Conservation (phyloP, 2,113 vertebrate species). For the Donacobius atricapilla region DNA sequence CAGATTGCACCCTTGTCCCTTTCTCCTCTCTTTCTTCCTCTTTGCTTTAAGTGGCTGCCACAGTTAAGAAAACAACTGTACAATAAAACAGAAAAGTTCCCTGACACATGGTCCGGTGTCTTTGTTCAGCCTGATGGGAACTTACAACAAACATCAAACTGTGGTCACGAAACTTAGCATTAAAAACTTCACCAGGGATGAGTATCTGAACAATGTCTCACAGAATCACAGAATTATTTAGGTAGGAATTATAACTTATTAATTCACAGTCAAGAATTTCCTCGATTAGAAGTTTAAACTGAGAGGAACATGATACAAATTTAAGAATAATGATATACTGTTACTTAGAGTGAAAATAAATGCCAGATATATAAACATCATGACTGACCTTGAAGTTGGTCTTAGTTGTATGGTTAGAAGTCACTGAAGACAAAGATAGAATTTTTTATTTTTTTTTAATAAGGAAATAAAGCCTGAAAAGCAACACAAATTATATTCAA, state of each 20-base stretch:
- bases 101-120: rapidly evolving
- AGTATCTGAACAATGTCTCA: background rate
- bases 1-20: background rate
- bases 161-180: background rate
- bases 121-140: background rate
- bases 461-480: background rate
- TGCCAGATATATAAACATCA: background rate
- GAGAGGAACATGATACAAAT: background rate
- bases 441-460: background rate
- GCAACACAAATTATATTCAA: background rate
- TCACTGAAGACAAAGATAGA: background rate
- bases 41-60: background rate
- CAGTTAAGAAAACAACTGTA: background rate
- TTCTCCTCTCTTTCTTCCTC: background rate
- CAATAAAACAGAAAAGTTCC: background rate
- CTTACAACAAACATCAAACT: background rate
- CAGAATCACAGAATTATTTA: background rate
- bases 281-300: background rate
- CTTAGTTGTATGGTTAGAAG: background rate
- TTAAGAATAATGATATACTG: background rate
- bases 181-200: background rate
- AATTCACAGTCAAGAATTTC: background rate
- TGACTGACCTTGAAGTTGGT: background rate
- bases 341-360: background rate
- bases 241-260: background rate